phyloP scores from a whole-genome alignment of 2,797 vertebrate genomes.

The Acrossocheilus fasciatus region DNA sequence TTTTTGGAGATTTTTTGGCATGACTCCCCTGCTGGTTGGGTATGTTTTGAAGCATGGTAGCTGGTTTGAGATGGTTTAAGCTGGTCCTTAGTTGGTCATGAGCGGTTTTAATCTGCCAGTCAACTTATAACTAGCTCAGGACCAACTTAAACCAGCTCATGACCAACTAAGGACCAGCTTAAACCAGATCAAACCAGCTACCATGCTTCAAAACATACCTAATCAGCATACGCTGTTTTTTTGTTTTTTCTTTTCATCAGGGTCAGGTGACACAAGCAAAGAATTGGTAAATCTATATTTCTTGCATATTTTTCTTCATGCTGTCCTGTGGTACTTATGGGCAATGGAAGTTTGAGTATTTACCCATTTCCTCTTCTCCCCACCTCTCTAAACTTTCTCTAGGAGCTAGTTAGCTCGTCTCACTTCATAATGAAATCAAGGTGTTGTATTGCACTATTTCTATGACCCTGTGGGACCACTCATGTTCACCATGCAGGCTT shows the following conservation, averaged over 20 bases:
- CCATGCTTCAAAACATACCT: not conserved
- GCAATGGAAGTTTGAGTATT: not conserved
- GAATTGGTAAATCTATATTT: not conserved
- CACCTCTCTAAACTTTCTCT: not conserved
- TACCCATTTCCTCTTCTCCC: not conserved
- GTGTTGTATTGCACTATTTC: constrained; percentile 24
- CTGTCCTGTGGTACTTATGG: not conserved
- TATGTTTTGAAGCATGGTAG: not conserved
- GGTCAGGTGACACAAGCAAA: not conserved
- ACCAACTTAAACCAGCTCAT: not conserved
- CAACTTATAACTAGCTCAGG: not conserved
- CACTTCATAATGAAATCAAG: constrained; percentile 8
- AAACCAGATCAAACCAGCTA: not conserved
- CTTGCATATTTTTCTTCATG: not conserved
- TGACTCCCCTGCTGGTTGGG: too few species aligned
- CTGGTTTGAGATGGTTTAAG: not conserved
- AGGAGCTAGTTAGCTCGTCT: constrained; percentile 10
- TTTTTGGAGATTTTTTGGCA: not conserved
- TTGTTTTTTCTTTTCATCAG: too few species aligned
- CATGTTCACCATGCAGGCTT: not conserved
- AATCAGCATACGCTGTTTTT: too few species aligned
- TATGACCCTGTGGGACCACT: not conserved
- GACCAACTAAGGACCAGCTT: too few species aligned
- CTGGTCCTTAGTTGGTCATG: not conserved
- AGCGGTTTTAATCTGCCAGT: not conserved